These are phyloP conservation scores for Macquaria australasica DNA, from an alignment of 2,113 vertebrate genomes.

Conservation along the genomic window DNA sequence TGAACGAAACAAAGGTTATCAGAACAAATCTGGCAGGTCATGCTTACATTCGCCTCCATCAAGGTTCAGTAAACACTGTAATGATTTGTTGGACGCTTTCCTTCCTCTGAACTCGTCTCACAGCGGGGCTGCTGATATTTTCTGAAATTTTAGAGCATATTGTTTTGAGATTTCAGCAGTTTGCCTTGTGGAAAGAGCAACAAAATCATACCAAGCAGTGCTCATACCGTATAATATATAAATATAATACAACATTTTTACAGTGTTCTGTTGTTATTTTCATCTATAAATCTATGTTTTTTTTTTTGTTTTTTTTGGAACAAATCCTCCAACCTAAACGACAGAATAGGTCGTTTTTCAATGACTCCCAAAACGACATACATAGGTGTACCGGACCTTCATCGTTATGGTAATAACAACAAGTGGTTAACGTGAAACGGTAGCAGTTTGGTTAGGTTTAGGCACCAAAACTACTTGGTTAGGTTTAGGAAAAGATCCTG, in stretches of 20 bases:
- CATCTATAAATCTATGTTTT: background rate
- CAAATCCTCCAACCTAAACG: too few relatives aligned
- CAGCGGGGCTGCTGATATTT: background rate
- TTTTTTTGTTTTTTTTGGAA: too few relatives aligned
- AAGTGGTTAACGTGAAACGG: too few relatives aligned
- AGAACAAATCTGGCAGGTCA: slow-evolving; percentile 4
- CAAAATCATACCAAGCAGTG: background rate
- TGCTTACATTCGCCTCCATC: slow-evolving; percentile 25
- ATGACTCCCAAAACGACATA: too few relatives aligned
- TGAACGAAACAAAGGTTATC: background rate
- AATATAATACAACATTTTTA: background rate
- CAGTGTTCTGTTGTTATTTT: background rate
- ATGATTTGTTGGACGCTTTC: slow-evolving; percentile 25
- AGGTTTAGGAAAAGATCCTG: too few relatives aligned
- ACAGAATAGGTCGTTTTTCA: too few relatives aligned
- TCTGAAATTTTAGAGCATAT: background rate
- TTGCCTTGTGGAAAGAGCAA: background rate
- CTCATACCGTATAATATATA: too few relatives aligned
- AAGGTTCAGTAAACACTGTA: slow-evolving; percentile 26
- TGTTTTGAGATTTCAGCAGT: background rate
- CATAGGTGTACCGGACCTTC: too few relatives aligned
- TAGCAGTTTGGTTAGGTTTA: too few relatives aligned
- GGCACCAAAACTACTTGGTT: too few relatives aligned
- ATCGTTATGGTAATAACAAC: too few relatives aligned
- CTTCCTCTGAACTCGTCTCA: slow-evolving; percentile 1